Evolutionary conservation across 2,888 invertebrate genomes (phyloP).

Genomic region (Dryomyza anilis): DNA sequence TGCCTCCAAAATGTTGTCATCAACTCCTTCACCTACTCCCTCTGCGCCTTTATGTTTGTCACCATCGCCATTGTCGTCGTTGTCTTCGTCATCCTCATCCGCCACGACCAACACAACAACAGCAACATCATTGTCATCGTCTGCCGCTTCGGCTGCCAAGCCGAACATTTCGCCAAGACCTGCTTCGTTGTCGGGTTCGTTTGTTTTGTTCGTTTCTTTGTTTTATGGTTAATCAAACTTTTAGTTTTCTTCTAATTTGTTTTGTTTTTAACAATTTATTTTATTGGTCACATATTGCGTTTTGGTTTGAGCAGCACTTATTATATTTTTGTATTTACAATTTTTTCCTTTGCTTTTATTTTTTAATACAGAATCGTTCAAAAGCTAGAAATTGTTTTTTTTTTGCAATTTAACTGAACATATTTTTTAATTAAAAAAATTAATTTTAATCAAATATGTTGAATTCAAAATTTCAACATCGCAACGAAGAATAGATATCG

Average conservation of each 20-base stretch:
- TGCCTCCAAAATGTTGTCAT: slow-evolving; percentile 11
- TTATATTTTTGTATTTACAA: too few relatives aligned
- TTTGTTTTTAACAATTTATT: neutral
- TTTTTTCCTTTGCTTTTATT: too few relatives aligned
- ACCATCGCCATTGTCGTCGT: slow-evolving; percentile 34
- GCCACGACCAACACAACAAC: slow-evolving; percentile 48
- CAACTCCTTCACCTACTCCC: slow-evolving; percentile 25
- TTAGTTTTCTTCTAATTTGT: neutral
- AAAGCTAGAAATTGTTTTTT: too few relatives aligned
- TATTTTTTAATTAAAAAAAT: too few relatives aligned
- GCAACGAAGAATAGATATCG: too few relatives aligned
- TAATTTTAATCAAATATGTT: too few relatives aligned
- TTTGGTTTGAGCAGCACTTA: too few relatives aligned
- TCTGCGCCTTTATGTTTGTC: slow-evolving; percentile 20
- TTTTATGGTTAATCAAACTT: slow-evolving; percentile 3
- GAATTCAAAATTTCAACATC: too few relatives aligned
- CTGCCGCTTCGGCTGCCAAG: slow-evolving; percentile 45
- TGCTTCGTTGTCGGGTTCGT: slow-evolving; percentile 61
- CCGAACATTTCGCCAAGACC: slow-evolving; percentile 61
- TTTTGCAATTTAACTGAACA: too few relatives aligned
- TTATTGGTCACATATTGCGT: too few relatives aligned
- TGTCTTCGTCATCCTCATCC: slow-evolving; percentile 43
- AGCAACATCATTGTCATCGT: slow-evolving; percentile 29
- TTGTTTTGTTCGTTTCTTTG: slow-evolving; percentile 40
- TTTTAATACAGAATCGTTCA: too few relatives aligned